These are phyloP conservation scores for Callionymus lyra DNA, from an alignment of 2,113 vertebrate species.

Conservation along the genomic window DNA sequence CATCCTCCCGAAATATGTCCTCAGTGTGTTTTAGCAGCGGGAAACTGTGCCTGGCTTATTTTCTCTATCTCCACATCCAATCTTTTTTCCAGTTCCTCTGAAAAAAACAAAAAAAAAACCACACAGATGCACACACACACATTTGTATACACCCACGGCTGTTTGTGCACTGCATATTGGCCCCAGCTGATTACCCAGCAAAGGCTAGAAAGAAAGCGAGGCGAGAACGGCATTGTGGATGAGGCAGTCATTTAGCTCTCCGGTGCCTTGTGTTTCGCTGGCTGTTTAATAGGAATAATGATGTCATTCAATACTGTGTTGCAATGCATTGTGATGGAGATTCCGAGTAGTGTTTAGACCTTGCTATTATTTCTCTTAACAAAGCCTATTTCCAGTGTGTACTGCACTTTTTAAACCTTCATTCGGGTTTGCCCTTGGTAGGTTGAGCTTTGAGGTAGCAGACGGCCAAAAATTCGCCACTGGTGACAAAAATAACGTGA, in stretches of 20 bases:
- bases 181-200: constrained; percentile 42
- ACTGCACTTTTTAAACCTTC: too few relatives aligned
- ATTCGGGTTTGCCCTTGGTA: too few relatives aligned
- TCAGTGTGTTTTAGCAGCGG: too few relatives aligned
- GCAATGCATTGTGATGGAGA: constrained; percentile 13
- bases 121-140: constrained; percentile 8
- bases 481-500: too few relatives aligned
- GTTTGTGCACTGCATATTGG: constrained; percentile 43
- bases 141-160: constrained; percentile 17
- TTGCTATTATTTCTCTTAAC: constrained; percentile 8
- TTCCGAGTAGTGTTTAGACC: constrained; percentile 5
- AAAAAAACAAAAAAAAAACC: constrained; percentile 17
- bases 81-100: constrained; percentile 44
- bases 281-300: constrained; percentile 18
- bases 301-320: constrained; percentile 22
- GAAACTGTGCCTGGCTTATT: too few relatives aligned
- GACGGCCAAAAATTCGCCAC: too few relatives aligned
- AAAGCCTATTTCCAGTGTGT: too few relatives aligned
- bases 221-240: constrained; percentile 23
- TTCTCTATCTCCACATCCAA: constrained; percentile 38
- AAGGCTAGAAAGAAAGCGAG: constrained; percentile 32
- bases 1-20: too few relatives aligned
- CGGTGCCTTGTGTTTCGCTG: constrained; percentile 17
- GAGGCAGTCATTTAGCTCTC: constrained; percentile 31
- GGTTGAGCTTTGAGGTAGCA: too few relatives aligned